phyloP scores from a whole-genome alignment of 2,113 vertebrate genomes.

The Scomber scombrus region DNA sequence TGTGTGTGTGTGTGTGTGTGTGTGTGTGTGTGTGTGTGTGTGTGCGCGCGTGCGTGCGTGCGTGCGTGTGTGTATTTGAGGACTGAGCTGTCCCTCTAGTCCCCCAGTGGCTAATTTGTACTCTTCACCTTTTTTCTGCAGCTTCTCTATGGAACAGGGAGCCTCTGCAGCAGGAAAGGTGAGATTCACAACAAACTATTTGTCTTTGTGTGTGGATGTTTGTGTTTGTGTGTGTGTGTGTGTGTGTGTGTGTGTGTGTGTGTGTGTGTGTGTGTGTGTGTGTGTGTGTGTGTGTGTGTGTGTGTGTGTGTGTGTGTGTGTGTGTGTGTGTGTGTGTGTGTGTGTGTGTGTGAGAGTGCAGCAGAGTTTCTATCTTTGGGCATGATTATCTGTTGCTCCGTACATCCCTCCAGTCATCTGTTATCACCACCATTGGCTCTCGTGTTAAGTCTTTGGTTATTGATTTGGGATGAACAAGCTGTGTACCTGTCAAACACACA shows the following conservation, averaged over 20 bases:
- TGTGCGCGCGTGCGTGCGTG: no score
- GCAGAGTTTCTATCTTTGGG: not conserved
- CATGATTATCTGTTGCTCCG: not conserved
- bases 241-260: no score
- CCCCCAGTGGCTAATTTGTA: slow-evolving; percentile 50
- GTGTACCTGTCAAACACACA: not conserved
- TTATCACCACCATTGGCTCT: not conserved
- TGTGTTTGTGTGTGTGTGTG: not conserved
- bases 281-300: slow-evolving; percentile 13
- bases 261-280: no score
- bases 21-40: not conserved
- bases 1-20: not conserved
- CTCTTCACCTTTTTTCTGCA: slow-evolving; percentile 66
- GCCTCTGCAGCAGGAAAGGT: slow-evolving; percentile 85
- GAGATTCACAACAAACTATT: slow-evolving; percentile 43
- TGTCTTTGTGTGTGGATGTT: slow-evolving; percentile 12
- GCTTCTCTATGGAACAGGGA: slow-evolving; percentile 83
- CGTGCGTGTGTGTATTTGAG: not conserved
- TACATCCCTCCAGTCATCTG: not conserved
- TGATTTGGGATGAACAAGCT: not conserved
- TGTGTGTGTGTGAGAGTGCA: no score
- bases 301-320: slow-evolving; percentile 11
- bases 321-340: not conserved
- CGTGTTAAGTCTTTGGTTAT: not conserved
- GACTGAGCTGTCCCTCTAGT: slow-evolving; percentile 7